A percentile compares a stretch with the other conserved stretches of the same genome.
These are phyloP conservation scores for Cheilosia vernalis DNA, from an alignment of 2,888 invertebrate species.

Conservation along the genomic window DNA sequence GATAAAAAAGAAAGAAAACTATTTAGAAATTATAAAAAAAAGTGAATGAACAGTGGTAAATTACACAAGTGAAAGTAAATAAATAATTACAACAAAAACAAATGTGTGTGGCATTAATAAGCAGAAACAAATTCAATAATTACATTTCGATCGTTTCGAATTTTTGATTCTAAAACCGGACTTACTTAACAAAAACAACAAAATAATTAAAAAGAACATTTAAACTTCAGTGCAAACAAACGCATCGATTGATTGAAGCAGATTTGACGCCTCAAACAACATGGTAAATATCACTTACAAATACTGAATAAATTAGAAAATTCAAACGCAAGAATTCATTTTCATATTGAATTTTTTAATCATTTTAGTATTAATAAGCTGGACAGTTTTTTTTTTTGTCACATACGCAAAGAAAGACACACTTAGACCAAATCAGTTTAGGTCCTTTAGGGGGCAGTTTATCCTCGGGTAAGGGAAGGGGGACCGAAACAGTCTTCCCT, in stretches of 20 bases:
- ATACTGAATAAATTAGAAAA: not conserved
- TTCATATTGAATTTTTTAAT: no score
- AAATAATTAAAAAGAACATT: not conserved
- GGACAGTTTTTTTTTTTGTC: no score
- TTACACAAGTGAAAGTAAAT: slow-evolving; percentile 38
- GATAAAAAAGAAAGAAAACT: slow-evolving; percentile 51
- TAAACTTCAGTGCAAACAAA: slow-evolving; percentile 21
- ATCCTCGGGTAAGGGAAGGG: no score
- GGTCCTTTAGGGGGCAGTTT: no score
- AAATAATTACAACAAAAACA: slow-evolving; percentile 35
- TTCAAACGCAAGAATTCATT: no score
- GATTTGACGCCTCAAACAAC: slow-evolving; percentile 38
- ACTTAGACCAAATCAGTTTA: no score
- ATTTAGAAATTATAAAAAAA: slow-evolving; percentile 41
- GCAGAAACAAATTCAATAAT: slow-evolving; percentile 48
- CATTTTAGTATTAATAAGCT: no score
- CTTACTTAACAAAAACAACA: slow-evolving; percentile 47
- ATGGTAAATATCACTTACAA: slow-evolving; percentile 45
- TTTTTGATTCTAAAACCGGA: slow-evolving; percentile 72
- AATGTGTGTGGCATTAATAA: slow-evolving; percentile 46
- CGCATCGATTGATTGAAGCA: slow-evolving; percentile 50
- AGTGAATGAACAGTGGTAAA: slow-evolving; percentile 41
- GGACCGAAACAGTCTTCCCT: no score
- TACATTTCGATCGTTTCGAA: slow-evolving; percentile 59
- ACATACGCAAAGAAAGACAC: no score